These are phyloP conservation scores for Torymus texanus DNA, from an alignment of 2,888 invertebrate species.

Conservation along the genomic window DNA sequence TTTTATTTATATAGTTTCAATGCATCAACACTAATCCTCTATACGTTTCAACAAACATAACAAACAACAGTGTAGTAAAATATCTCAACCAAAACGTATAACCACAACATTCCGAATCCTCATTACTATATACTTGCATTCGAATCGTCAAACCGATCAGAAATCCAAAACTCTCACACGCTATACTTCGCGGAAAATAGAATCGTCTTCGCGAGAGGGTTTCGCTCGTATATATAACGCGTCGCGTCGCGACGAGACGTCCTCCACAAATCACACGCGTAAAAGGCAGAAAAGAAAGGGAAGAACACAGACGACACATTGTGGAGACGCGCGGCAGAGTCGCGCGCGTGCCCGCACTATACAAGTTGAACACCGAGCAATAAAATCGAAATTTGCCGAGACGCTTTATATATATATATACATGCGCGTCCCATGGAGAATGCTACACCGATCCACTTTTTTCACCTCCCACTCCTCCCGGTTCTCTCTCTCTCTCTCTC, in stretches of 20 bases:
- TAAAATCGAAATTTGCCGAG: slow-evolving; percentile 42
- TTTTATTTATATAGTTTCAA: too few species aligned
- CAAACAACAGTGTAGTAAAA: too few species aligned
- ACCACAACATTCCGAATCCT: too few species aligned
- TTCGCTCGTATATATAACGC: background rate
- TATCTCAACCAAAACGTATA: too few species aligned
- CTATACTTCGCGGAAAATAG: slow-evolving; percentile 1
- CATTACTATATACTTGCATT: too few species aligned
- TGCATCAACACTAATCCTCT: too few species aligned
- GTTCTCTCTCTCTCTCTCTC: background rate
- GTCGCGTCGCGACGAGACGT: background rate
- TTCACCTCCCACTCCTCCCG: too few species aligned
- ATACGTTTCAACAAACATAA: too few species aligned
- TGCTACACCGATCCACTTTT: background rate
- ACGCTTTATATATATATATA: too few species aligned
- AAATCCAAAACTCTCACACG: too few species aligned
- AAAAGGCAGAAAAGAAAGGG: background rate
- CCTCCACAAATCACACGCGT: slow-evolving; percentile 34
- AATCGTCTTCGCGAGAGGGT: background rate
- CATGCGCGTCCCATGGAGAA: background rate
- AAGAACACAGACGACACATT: background rate
- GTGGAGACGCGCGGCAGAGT: background rate
- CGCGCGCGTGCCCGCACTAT: slow-evolving; percentile 24
- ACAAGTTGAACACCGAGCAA: slow-evolving; percentile 22
- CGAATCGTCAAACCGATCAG: too few species aligned